Base-by-base conservation (phyloP, 1,140 invertebrate genomes). In the Nasonia giraulti region DNA sequence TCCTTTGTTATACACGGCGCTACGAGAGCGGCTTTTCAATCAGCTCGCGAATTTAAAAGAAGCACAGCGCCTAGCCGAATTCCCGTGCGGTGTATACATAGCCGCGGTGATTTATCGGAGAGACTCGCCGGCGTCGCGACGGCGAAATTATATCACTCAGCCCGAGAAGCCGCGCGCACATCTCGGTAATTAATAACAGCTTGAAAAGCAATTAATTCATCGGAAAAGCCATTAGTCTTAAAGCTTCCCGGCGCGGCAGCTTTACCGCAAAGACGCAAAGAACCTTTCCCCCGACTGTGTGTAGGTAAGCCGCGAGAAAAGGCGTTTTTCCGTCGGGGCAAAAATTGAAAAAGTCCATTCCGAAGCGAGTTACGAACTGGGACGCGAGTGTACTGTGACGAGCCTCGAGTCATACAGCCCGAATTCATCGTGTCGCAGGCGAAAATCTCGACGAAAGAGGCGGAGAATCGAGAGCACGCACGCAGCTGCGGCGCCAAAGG, bases 151-250 rank as follows among this genome's bases (percentile, higher is more conserved):
- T 62, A n/a, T 62, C 14, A 62, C 17, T 62, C 55, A 62, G 14
- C 20, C 7, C 20, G 55, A 27, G 37, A 5, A 40, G 37, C 37
- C 37, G 37, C 37, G 37, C 27, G 33, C 33, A 5, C 40, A 44
- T 44, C 40, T 80, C 33, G 79, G 69, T 81, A 71, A 81, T 81
- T 81, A 73, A 81, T 81, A 73, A 81, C 44, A 73, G 37, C 80
- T 81, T 73, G 40, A 47, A 74, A 50, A 73, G 69, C 47, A 55
- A 81, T 81, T 81, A 81, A 81, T 81, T 81, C 44, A 81, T 81
- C 44, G 68, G 68, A 73, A 47, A 73, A 74, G 69, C 40, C 66
- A 47, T 81, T 68, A 80, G 66, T 73, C 40, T 31, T 47, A 37
- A 74, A 74, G 69, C 40, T 73, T 80, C 4, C 5, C 23, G 78